These are phyloP conservation scores for Ditylenchus weischeri DNA, from an alignment of 2,888 invertebrate species.

Conservation along the genomic window DNA sequence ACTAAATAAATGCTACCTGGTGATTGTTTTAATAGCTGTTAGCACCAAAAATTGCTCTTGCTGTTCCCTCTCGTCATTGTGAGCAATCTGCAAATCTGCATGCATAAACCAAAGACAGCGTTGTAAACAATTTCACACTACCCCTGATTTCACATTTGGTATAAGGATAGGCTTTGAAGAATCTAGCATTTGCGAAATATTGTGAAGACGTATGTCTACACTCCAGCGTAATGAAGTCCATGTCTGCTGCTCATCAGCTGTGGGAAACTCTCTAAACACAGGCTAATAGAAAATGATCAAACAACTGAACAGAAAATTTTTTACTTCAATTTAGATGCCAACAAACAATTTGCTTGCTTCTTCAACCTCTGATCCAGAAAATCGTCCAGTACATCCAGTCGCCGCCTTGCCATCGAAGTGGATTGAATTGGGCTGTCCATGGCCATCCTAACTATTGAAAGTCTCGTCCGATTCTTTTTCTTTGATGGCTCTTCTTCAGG, in stretches of 20 bases:
- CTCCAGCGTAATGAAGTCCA: slow-evolving; percentile 29
- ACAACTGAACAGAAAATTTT: background rate
- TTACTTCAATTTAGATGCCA: slow-evolving; percentile 13
- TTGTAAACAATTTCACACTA: background rate
- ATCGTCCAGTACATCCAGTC: slow-evolving; percentile 10
- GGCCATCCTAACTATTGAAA: too few relatives aligned
- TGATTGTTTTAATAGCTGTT: slow-evolving; percentile 33
- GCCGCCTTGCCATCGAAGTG: background rate
- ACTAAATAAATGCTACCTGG: slow-evolving; percentile 3
- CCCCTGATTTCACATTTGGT: slow-evolving; percentile 27
- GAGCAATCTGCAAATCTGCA: slow-evolving; percentile 6
- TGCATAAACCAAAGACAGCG: background rate
- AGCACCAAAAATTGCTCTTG: slow-evolving; percentile 35
- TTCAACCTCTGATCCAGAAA: background rate
- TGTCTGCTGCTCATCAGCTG: background rate
- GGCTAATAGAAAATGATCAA: background rate
- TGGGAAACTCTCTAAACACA: background rate
- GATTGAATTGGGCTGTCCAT: too few relatives aligned
- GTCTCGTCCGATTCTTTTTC: slow-evolving; percentile 6
- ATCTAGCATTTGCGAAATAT: slow-evolving; percentile 45
- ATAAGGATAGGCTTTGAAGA: slow-evolving; percentile 38
- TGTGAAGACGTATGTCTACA: slow-evolving; percentile 41
- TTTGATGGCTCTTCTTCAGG: background rate
- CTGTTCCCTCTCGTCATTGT: slow-evolving; percentile 32
- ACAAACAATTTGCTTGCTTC: slow-evolving; percentile 3